Evolutionary conservation across 2,113 vertebrate species (phyloP).

Genomic region (Chlorodrepanis virens): DNA sequence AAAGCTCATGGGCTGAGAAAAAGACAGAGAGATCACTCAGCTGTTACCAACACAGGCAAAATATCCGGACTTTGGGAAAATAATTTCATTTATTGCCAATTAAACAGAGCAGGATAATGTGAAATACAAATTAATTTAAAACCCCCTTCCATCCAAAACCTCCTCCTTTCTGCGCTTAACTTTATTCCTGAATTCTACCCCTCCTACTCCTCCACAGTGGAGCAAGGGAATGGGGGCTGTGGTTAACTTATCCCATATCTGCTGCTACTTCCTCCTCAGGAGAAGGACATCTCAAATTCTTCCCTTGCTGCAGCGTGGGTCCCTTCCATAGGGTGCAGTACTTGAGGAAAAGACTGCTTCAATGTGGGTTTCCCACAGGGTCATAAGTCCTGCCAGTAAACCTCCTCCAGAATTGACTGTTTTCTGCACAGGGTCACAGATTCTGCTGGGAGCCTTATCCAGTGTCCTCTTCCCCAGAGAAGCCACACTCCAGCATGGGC

Average conservation of each 20-base stretch:
- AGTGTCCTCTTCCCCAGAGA: not conserved
- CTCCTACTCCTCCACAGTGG: not conserved
- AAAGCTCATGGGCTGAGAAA: not conserved
- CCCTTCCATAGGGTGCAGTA: not conserved
- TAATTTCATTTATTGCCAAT: not conserved
- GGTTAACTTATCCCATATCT: not conserved
- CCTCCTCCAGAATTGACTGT: not conserved
- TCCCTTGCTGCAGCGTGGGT: not conserved
- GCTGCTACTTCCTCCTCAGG: not conserved
- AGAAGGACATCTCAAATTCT: not conserved
- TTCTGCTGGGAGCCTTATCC: not conserved
- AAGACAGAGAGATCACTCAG: not conserved
- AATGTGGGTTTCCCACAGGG: no score
- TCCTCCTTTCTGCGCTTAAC: not conserved
- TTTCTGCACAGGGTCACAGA: not conserved
- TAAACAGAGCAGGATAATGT: not conserved
- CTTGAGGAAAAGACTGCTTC: not conserved
- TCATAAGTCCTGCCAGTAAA: not conserved
- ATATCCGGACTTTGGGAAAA: not conserved
- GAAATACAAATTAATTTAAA: not conserved
- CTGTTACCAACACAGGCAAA: not conserved
- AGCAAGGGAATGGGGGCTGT: no score
- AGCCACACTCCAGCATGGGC: accelerated
- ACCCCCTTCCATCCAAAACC: accelerated
- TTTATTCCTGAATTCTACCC: not conserved